phyloP scores from a whole-genome alignment of 2,797 vertebrate genomes.

The Periparus ater region DNA sequence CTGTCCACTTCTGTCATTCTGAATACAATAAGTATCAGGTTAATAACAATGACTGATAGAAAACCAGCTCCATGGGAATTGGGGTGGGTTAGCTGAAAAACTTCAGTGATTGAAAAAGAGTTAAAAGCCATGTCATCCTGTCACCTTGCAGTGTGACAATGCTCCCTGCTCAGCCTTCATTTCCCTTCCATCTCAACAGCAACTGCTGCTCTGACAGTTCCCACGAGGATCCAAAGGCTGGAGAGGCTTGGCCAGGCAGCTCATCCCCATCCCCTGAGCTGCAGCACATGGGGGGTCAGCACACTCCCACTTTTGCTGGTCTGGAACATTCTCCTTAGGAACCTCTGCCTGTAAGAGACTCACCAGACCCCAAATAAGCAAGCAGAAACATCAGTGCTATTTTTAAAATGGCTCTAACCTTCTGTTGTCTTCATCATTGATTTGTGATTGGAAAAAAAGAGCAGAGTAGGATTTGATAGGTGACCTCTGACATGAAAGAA shows the following conservation, averaged over 20 bases:
- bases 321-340: background rate
- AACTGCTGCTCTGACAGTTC: background rate
- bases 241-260: slow-evolving; percentile 19
- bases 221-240: background rate
- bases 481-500: background rate
- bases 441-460: slow-evolving; percentile 33
- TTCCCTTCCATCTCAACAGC: background rate
- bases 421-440: slow-evolving; percentile 55
- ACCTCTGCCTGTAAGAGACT: background rate
- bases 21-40: background rate
- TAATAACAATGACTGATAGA: background rate
- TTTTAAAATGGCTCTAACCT: slow-evolving; percentile 56
- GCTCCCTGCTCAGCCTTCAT: background rate
- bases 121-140: background rate
- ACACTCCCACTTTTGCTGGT: background rate
- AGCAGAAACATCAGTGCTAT: slow-evolving; percentile 18
- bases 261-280: background rate
- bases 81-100: background rate
- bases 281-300: background rate
- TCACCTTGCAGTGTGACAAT: background rate
- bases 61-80: background rate
- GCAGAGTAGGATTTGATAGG: background rate
- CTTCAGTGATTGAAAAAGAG: background rate
- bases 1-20: background rate
- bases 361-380: slow-evolving; percentile 11